Evolutionary conservation across 2,113 vertebrate genomes (phyloP).

Genomic region (Grus americana): DNA sequence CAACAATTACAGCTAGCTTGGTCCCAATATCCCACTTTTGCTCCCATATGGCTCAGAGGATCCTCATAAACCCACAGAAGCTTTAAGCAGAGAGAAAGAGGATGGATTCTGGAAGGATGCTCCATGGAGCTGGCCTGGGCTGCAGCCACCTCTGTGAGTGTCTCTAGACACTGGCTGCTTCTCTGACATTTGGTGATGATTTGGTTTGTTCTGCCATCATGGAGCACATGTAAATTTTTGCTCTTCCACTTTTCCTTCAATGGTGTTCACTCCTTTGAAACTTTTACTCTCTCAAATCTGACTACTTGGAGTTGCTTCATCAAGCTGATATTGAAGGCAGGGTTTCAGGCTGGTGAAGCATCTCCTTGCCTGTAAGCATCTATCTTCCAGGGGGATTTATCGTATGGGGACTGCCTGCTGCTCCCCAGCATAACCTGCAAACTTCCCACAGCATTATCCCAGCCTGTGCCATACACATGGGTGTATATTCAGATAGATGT

Average conservation of each 20-base stretch:
- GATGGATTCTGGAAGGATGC: not conserved
- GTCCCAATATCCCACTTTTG: not conserved
- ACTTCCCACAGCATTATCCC: not conserved
- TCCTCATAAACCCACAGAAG: not conserved
- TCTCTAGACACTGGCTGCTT: not conserved
- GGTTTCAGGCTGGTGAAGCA: not conserved
- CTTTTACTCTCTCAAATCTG: not conserved
- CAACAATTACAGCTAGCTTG: constrained; percentile 2
- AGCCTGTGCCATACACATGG: not conserved
- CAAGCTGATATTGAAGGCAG: not conserved
- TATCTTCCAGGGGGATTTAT: not conserved
- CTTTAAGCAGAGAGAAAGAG: not conserved
- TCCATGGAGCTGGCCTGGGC: not conserved
- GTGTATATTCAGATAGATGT: not conserved
- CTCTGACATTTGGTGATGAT: not conserved
- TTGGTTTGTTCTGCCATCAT: not conserved
- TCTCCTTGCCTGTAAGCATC: not conserved
- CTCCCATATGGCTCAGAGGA: not conserved
- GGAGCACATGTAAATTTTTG: not conserved
- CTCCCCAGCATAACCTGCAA: not conserved
- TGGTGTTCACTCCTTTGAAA: not conserved
- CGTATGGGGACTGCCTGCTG: not conserved
- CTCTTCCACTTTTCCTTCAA: not conserved
- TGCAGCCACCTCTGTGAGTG: not conserved
- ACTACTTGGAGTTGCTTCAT: not conserved